Conservation (phyloP, 1,140 invertebrate species). For the Marisa cornuarietis region DNA sequence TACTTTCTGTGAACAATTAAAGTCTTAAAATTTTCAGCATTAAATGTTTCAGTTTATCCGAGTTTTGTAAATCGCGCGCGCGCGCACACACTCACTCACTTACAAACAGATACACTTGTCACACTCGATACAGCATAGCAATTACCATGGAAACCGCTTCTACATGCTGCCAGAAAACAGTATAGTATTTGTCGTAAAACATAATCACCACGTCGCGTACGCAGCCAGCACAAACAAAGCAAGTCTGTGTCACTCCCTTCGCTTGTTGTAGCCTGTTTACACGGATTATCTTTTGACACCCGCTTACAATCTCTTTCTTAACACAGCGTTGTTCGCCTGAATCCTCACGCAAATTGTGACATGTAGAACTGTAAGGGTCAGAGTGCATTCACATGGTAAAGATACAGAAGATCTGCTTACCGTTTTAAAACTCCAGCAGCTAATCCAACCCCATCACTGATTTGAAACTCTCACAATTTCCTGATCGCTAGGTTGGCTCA, state of each 20-base stretch:
- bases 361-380: background rate
- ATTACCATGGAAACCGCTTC: conserved; percentile 4
- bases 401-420: background rate
- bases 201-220: background rate
- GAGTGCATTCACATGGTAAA: background rate
- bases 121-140: background rate
- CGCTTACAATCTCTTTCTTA: background rate
- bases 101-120: background rate
- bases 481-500: background rate
- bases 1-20: background rate
- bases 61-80: background rate
- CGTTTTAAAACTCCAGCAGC: background rate
- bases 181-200: background rate
- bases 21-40: background rate
- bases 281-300: background rate
- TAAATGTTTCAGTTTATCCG: background rate
- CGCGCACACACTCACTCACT: background rate
- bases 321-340: background rate
- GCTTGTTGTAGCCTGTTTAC: background rate
- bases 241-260: background rate
- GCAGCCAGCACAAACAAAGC: background rate
- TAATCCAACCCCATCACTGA: background rate
- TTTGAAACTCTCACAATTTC: conserved; percentile 1
- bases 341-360: background rate
- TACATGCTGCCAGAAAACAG: background rate